Evolutionary conservation across 2,797 vertebrate genomes (phyloP), one percentile per base, ranked within the genome.

Genomic region (Morus bassanus): DNA sequence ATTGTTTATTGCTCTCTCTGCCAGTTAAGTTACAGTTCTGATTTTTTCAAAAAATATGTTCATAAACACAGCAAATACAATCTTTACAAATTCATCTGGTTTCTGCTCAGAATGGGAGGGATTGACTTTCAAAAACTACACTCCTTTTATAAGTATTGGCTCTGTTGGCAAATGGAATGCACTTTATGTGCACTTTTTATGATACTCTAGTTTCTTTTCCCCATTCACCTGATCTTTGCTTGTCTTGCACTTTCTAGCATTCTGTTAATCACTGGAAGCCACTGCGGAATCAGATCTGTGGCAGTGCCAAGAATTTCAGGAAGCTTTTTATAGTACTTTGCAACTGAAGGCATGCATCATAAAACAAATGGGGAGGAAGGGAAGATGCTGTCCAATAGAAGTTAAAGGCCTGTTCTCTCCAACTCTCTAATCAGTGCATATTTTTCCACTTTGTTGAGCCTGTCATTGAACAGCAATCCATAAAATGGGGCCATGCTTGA

Each of bases 211-310:
- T 93, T 96, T 94, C 91, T 94, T 95, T 96, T 90, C 91, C 87
- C 83, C 48, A 51, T 95, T 97, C 95, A 96, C 97, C 94, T 97
- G 94, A 96, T 95, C 87, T 95, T 61, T 95, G 94, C 96, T 97
- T 97, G 89, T 75, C 95, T 96, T 96, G 94, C 85, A 50, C 80
- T 93, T 92, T 93, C 89, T 90, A 91, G 87, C 91, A 85, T 94
- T 95, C 88, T 94, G 94, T 93, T 96, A 96, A 96, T 96, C 89
- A 92, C 78, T 93, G 77, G 91, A 43, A 95, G 88, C 91, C 94
- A 77, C 91, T 94, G 85, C 78, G 91, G 95, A 93, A 88, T 96
- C 95, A 95, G 65, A 93, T 90, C 76, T 79, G 76, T 68, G 74
- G 37, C 82, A 91, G 43, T 80, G 88, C 95, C 91, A 94, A 95